Percentiles rank a stretch among this genome's conserved stretches.
These are phyloP conservation scores for Athripsodes cinereus DNA, from an alignment of 2,888 invertebrate genomes.

Conservation along the genomic window DNA sequence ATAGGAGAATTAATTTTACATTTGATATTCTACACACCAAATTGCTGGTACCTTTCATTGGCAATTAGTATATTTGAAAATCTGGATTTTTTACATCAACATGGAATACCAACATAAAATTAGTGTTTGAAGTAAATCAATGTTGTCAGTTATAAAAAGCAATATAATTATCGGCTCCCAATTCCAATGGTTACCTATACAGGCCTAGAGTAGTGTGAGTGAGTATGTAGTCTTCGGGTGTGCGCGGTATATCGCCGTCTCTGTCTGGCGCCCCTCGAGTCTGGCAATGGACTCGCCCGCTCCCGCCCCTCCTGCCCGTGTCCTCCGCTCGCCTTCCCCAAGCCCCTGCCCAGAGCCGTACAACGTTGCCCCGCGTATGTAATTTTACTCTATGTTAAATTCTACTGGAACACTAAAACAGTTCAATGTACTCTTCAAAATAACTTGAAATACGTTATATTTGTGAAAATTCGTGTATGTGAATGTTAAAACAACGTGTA, in stretches of 20 bases:
- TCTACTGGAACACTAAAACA: slow-evolving; percentile 52
- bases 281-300: slow-evolving; percentile 19
- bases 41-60: too few relatives aligned
- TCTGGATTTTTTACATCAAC: too few relatives aligned
- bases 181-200: too few relatives aligned
- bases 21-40: too few relatives aligned
- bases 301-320: slow-evolving; percentile 14
- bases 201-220: neutral
- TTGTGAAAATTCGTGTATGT: slow-evolving; percentile 19
- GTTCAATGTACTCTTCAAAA: slow-evolving; percentile 48
- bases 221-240: neutral
- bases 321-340: slow-evolving; percentile 13
- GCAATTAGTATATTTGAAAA: too few relatives aligned
- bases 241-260: slow-evolving; percentile 11
- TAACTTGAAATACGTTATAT: slow-evolving; percentile 23
- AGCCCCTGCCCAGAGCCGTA: slow-evolving; percentile 16
- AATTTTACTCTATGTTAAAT: slow-evolving; percentile 54
- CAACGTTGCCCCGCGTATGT: slow-evolving; percentile 53
- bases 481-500: slow-evolving; percentile 16
- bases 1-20: too few relatives aligned
- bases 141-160: too few relatives aligned
- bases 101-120: too few relatives aligned
- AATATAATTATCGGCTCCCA: too few relatives aligned
- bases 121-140: too few relatives aligned
- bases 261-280: slow-evolving; percentile 20